Conservation (phyloP, 2,888 invertebrate genomes). For the Podabrus alpinus region DNA sequence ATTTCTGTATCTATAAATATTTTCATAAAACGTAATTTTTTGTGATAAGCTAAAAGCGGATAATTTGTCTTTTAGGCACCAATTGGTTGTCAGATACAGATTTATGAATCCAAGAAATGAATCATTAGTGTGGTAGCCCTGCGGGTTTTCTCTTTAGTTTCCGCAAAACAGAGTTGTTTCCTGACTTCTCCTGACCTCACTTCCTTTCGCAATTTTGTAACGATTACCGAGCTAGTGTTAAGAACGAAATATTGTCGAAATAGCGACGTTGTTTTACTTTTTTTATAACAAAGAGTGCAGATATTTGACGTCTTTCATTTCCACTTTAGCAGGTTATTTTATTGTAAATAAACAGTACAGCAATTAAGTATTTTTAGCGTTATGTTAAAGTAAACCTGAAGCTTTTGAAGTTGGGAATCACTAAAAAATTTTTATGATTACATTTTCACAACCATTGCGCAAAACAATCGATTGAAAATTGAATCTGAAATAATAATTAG, state of each 20-base stretch:
- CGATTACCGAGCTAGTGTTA: not conserved
- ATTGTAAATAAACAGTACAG: not conserved
- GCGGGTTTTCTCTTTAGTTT: constrained; percentile 42
- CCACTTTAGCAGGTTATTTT: not conserved
- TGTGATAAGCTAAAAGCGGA: constrained; percentile 15
- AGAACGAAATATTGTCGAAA: constrained; percentile 13
- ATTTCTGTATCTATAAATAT: not conserved
- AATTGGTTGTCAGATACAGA: constrained; percentile 45
- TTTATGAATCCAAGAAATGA: constrained; percentile 48
- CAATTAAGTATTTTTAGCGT: not conserved
- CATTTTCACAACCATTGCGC: not conserved
- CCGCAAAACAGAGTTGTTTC: constrained; percentile 35
- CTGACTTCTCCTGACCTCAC: constrained; percentile 27
- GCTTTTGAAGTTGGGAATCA: not conserved
- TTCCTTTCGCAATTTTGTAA: constrained; percentile 12
- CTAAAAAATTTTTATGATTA: not conserved
- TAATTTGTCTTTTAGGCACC: constrained; percentile 38
- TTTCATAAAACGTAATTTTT: not conserved
- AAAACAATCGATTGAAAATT: not conserved
- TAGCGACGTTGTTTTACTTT: not conserved
- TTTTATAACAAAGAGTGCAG: not conserved
- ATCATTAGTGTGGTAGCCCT: constrained; percentile 47
- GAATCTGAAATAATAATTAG: not conserved
- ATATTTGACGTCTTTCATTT: not conserved
- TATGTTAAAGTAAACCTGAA: not conserved